These are phyloP conservation scores for Misgurnus anguillicaudatus DNA, from an alignment of 2,113 vertebrate genomes.

Conservation along the genomic window DNA sequence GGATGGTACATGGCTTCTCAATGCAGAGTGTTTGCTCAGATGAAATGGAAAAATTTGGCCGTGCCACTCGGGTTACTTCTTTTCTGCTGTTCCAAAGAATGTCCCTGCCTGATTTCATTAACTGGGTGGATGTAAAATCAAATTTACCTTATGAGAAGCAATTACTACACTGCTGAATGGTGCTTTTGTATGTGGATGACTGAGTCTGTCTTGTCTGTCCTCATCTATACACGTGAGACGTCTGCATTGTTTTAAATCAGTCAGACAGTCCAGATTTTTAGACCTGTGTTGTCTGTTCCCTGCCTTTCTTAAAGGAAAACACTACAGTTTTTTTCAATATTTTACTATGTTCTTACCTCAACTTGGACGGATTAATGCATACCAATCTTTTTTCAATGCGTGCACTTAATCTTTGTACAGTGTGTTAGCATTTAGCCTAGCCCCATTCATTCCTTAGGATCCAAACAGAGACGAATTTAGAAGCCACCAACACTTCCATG, in stretches of 20 bases:
- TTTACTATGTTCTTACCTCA: background rate
- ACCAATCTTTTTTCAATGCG: no score
- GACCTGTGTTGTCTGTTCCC: background rate
- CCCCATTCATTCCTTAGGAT: no score
- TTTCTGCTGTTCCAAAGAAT: slow-evolving; percentile 85
- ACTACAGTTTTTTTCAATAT: background rate
- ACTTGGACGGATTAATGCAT: no score
- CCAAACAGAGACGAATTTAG: no score
- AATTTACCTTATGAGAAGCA: slow-evolving; percentile 99
- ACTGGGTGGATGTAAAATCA: slow-evolving; percentile 93
- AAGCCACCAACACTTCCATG: no score
- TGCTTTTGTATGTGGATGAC: slow-evolving; percentile 68
- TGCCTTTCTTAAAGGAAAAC: background rate
- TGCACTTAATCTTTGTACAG: no score
- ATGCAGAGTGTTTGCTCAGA: slow-evolving; percentile 83
- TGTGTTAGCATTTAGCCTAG: no score
- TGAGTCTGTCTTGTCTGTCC: slow-evolving; percentile 3
- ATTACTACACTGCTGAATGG: slow-evolving; percentile 93
- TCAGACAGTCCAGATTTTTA: slow-evolving; percentile 5
- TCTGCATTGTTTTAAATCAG: slow-evolving; percentile 64
- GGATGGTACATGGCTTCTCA: slow-evolving; percentile 68
- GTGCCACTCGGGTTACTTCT: slow-evolving; percentile 89
- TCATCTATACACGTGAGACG: slow-evolving; percentile 75
- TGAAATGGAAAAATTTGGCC: slow-evolving; percentile 84
- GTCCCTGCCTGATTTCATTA: slow-evolving; percentile 97